These are phyloP conservation scores for Aleadryas rufinucha DNA, from an alignment of 2,113 vertebrate genomes.

Conservation along the genomic window DNA sequence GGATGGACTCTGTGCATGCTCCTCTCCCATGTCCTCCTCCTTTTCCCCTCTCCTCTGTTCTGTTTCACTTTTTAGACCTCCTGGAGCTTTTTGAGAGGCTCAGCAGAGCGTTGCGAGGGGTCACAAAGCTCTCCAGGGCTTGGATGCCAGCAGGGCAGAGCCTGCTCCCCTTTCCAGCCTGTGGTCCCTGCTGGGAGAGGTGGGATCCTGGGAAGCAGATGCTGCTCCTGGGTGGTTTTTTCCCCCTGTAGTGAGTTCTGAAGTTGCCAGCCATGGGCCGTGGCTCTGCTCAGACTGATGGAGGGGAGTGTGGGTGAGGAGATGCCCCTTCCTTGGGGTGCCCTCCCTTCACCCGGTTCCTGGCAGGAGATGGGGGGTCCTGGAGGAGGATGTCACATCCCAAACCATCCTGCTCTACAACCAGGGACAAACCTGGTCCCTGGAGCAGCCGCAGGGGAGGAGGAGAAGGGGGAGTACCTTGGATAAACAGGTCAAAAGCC, in stretches of 20 bases:
- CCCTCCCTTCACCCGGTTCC: fast-evolving
- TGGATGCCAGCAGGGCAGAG: neutral
- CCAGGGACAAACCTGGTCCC: neutral
- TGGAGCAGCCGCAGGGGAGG: neutral
- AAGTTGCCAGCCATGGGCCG: fast-evolving
- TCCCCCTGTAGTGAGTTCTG: neutral
- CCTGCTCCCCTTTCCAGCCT: neutral
- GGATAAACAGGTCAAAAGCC: neutral
- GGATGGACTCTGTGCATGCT: neutral
- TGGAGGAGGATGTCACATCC: neutral
- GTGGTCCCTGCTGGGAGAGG: neutral
- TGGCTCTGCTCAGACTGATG: fast-evolving
- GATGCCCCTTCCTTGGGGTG: neutral
- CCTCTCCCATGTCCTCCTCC: neutral
- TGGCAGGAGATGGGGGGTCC: no score
- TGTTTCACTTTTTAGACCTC: neutral
- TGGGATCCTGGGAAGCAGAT: neutral
- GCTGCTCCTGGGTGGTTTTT: neutral
- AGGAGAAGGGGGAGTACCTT: neutral
- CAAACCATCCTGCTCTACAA: fast-evolving
- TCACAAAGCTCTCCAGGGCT: neutral
- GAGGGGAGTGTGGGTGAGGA: neutral
- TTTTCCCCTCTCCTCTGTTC: neutral
- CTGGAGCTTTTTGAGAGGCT: neutral
- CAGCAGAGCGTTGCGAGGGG: fast-evolving